Base-by-base conservation (phyloP, 2,888 invertebrate genomes). In the Habrosyne pyritoides region DNA sequence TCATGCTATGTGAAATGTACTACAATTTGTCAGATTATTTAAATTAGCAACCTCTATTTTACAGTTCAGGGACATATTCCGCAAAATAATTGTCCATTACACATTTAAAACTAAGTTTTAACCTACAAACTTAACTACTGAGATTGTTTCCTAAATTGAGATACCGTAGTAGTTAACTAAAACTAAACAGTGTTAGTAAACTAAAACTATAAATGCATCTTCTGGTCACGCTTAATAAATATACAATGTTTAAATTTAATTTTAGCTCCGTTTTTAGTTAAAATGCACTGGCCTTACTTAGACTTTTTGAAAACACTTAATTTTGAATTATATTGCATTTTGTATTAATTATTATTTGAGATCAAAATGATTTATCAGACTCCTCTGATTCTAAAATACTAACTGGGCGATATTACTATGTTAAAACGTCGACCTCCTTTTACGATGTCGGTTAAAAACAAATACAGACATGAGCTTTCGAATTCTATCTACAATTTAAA, bases 151-250 rank as follows among this genome's bases (percentile, higher is more conserved):
- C 12, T n/a, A 42, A 42, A 18, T 8, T 42, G 18, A 42, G 42
- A 42, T 42, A 42, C 42, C 42, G 18, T 42, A 42, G n/a, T 53
- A 33, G 36, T 49, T 14, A 42, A 47, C 10, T 33, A 42, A 42
- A 42, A 42, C 42, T 42, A 42, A 42, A 6, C 18, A 2, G 8
- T 42, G 18, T 42, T 42, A 42, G 42, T 58, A 54, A 36, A 46
- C n/a, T 55, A 61, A 52, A 14, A 63, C 81, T 87, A 77, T 89
- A 91, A 91, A 91, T 91, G 91, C 91, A 84, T 77, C 71, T 56
- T 73, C 91, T 91, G 91, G 91, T 88, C 87, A 83, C 86, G 74
- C 71, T 76, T 75, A 68, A 55, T 66, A 86, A 89, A 77, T 91
- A 90, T 89, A 89, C 60, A 47, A 28, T 22, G 3, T 50, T 52